Conservation (phyloP, 2,888 invertebrate genomes). For the Cataglyphis altisquamis region DNA sequence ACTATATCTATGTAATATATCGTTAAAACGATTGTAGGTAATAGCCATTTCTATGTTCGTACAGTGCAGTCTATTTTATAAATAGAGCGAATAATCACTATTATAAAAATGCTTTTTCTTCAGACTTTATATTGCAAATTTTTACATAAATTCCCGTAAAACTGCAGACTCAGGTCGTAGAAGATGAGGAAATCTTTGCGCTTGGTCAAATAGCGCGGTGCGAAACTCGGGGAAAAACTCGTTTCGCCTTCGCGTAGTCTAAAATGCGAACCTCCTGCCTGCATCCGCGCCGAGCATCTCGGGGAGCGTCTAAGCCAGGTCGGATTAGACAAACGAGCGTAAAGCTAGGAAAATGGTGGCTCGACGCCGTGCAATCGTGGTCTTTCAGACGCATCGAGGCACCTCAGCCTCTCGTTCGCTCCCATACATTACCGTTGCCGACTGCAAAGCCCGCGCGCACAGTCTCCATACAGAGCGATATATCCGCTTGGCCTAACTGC, state of each 20-base stretch:
- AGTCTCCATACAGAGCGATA: constrained; percentile 46
- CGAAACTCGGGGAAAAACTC: constrained; percentile 37
- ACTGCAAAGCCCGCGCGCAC: constrained; percentile 2
- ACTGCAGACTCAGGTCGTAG: constrained; percentile 34
- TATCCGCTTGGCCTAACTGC: constrained; percentile 49
- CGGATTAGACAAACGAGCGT: constrained; percentile 56
- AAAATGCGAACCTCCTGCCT: constrained; percentile 16
- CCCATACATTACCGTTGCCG: neutral
- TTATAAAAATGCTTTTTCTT: neutral
- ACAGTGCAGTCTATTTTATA: neutral
- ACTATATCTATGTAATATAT: neutral
- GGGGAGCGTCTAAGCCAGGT: constrained; percentile 35
- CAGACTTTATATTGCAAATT: constrained; percentile 5
- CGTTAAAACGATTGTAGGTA: constrained; percentile 10
- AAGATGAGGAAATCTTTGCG: constrained; percentile 23
- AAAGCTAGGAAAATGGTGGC: constrained; percentile 47
- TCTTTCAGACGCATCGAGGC: constrained; percentile 38
- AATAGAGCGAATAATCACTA: neutral
- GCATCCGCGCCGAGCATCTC: constrained; percentile 28
- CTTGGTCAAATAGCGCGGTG: constrained; percentile 35
- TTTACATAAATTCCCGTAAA: constrained; percentile 24
- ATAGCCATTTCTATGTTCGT: neutral
- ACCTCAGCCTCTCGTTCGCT: constrained; percentile 12
- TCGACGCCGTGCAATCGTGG: constrained; percentile 37
- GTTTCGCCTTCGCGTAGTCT: constrained; percentile 20